Evolutionary conservation across 1,140 invertebrate species (phyloP).

Genomic region (Pectinophora gossypiella): DNA sequence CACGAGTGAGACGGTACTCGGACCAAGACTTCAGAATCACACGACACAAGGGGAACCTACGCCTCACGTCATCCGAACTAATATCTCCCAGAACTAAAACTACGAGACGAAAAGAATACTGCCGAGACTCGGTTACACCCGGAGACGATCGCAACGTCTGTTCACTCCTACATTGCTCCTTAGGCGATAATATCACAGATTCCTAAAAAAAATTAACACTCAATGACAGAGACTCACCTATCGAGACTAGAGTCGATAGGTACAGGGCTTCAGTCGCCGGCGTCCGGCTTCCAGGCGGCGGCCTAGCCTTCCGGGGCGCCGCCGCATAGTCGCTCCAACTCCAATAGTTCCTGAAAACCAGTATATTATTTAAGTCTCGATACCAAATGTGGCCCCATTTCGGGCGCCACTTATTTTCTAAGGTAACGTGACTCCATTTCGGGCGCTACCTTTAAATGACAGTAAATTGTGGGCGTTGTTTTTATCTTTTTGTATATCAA

Average conservation of each 20-base stretch:
- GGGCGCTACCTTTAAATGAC: too few relatives aligned
- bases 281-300: background rate
- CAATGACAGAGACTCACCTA: conserved; percentile 14
- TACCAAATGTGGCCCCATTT: background rate
- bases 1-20: conserved; percentile 6
- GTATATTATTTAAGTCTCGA: background rate
- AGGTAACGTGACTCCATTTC: background rate
- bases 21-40: background rate
- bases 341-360: conserved; percentile 45
- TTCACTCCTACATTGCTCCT: conserved; percentile 36
- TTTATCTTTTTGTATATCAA: too few relatives aligned
- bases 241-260: conserved; percentile 2
- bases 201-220: conserved; percentile 44
- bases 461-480: too few relatives aligned
- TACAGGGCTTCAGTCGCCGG: background rate
- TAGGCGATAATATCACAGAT: conserved; percentile 72
- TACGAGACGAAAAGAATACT: conserved; percentile 34
- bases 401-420: background rate
- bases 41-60: background rate
- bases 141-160: conserved; percentile 10
- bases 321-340: conserved; percentile 52
- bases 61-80: background rate
- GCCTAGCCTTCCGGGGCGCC: conserved; percentile 50
- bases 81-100: conserved; percentile 20
- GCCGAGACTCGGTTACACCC: conserved; percentile 11